Evolutionary conservation across 1,140 invertebrate species (phyloP).

Genomic region (Cotesia chilonis): DNA sequence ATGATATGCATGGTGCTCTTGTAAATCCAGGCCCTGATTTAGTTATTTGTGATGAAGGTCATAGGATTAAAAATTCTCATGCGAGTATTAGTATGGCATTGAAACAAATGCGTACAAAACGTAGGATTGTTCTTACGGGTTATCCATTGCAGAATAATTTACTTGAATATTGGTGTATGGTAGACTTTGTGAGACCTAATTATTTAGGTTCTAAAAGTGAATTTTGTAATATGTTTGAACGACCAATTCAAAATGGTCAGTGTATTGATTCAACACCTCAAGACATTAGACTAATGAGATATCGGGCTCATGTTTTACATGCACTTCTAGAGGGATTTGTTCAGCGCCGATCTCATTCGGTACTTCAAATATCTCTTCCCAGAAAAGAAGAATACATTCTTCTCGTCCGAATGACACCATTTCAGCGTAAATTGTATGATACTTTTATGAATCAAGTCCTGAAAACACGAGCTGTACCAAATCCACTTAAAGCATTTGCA

Average conservation of each 20-base stretch:
- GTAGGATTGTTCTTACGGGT: constrained; percentile 90
- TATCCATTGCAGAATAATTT: constrained; percentile 98
- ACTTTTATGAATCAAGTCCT: constrained; percentile 93
- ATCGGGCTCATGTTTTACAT: constrained; percentile 89
- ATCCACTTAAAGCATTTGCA: constrained; percentile 97
- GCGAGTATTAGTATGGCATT: constrained; percentile 92
- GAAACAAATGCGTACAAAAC: constrained; percentile 89
- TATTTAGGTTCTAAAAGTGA: constrained; percentile 92
- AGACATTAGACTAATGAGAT: constrained; percentile 89
- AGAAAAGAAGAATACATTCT: constrained; percentile 93
- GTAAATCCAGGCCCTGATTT: constrained; percentile 93
- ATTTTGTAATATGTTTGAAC: constrained; percentile 95
- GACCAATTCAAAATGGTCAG: constrained; percentile 94
- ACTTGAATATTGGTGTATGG: constrained; percentile 97
- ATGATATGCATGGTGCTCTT: constrained; percentile 86
- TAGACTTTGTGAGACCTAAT: constrained; percentile 94
- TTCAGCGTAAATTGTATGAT: constrained; percentile 89
- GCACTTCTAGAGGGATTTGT: constrained; percentile 91
- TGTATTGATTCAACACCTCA: constrained; percentile 92
- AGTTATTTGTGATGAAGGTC: constrained; percentile 95
- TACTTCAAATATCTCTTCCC: constrained; percentile 85
- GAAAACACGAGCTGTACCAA: constrained; percentile 84
- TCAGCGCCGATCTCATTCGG: constrained; percentile 88
- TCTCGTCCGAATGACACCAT: constrained; percentile 84
- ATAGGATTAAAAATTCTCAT: constrained; percentile 95